Conservation (phyloP, 2,113 vertebrate genomes). For the Carollia perspicillata region DNA sequence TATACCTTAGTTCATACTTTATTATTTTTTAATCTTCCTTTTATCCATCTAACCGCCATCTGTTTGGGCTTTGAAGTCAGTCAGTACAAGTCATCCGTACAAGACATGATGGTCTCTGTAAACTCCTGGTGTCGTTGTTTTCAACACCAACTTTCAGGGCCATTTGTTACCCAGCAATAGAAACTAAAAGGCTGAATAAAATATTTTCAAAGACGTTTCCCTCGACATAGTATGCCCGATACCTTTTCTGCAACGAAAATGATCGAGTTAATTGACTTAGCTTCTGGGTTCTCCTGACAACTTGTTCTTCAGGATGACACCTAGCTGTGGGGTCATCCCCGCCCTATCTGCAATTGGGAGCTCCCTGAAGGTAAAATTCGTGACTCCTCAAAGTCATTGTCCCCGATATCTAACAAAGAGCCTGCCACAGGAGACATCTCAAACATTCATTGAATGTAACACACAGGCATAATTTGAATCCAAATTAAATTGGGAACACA, state of each 20-base stretch:
- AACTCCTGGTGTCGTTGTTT: neutral
- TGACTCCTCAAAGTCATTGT: neutral
- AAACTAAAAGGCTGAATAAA: neutral
- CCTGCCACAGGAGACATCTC: neutral
- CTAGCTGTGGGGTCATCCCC: rapidly evolving
- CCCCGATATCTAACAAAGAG: too few relatives aligned
- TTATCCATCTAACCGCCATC: neutral
- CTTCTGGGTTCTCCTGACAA: neutral
- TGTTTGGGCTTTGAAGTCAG: neutral
- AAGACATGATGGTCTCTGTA: neutral
- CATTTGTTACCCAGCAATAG: neutral
- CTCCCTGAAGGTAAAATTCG: neutral
- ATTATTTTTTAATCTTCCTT: neutral
- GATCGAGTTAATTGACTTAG: neutral
- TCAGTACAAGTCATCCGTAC: neutral
- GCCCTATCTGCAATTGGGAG: neutral
- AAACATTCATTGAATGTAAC: neutral
- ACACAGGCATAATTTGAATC: neutral
- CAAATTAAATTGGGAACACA: neutral
- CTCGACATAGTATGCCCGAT: neutral
- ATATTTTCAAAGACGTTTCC: neutral
- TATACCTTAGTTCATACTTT: neutral
- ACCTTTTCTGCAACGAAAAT: neutral
- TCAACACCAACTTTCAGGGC: neutral
- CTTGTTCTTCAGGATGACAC: neutral